These are phyloP conservation scores for Halocaridina rubra DNA, from an alignment of 2,888 invertebrate genomes.

Conservation along the genomic window DNA sequence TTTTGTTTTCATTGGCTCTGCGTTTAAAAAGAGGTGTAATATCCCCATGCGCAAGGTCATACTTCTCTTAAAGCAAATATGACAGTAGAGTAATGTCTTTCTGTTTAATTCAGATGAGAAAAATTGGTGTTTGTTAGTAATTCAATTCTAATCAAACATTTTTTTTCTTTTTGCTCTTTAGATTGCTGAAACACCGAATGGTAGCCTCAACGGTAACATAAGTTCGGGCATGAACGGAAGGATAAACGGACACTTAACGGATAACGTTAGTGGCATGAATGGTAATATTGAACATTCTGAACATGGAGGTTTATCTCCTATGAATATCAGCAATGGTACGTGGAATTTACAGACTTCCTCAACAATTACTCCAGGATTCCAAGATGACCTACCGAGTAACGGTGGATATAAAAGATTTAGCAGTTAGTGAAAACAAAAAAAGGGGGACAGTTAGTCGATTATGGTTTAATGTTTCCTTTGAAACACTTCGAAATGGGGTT, in stretches of 20 bases:
- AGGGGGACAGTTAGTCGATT: slow-evolving; percentile 10
- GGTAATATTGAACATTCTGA: not conserved
- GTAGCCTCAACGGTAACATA: slow-evolving; percentile 59
- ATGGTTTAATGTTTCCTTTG: not conserved
- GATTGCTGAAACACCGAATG: slow-evolving; percentile 62
- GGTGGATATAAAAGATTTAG: slow-evolving; percentile 56
- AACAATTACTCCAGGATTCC: slow-evolving; percentile 54
- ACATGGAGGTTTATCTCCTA: slow-evolving; percentile 31
- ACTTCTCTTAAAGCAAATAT: too few relatives aligned
- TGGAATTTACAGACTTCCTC: slow-evolving; percentile 55
- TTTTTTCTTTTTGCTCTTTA: not conserved
- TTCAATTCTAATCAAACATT: too few relatives aligned
- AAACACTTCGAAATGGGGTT: not conserved
- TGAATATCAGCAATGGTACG: slow-evolving; percentile 42
- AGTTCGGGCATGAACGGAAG: slow-evolving; percentile 41
- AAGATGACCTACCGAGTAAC: slow-evolving; percentile 58
- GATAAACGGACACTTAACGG: slow-evolving; percentile 23
- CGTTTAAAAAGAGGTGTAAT: too few relatives aligned
- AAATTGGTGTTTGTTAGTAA: too few relatives aligned
- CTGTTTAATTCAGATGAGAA: too few relatives aligned
- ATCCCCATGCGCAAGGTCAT: too few relatives aligned
- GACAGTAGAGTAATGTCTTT: too few relatives aligned
- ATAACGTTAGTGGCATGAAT: slow-evolving; percentile 3
- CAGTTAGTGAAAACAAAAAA: slow-evolving; percentile 63
- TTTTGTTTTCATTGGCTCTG: too few relatives aligned